A percentile compares a stretch with the other conserved stretches of the same genome.
Conservation (phyloP, 2,113 vertebrate species). For the Hemicordylus capensis region DNA sequence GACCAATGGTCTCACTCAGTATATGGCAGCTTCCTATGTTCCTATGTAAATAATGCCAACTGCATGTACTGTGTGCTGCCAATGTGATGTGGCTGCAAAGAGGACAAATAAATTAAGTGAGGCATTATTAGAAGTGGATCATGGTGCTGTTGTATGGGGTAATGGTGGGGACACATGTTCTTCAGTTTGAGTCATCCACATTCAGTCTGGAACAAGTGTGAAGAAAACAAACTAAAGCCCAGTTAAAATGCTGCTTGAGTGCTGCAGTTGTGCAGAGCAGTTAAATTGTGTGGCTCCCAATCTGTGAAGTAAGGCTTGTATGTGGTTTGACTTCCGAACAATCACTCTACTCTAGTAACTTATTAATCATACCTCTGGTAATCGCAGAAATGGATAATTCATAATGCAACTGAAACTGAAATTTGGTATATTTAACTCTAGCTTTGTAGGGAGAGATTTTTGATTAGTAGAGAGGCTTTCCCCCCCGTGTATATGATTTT, state of each 20-base stretch:
- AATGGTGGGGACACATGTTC: neutral
- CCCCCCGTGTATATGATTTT: too few species aligned
- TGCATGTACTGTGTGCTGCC: neutral
- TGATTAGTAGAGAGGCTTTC: too few species aligned
- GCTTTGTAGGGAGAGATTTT: neutral
- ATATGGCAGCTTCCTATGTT: neutral
- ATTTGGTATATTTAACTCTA: neutral
- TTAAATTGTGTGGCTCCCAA: neutral
- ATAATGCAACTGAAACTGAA: neutral
- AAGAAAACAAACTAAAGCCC: neutral
- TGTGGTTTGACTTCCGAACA: neutral
- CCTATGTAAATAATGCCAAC: too few species aligned
- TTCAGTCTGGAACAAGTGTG: neutral
- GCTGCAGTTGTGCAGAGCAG: neutral
- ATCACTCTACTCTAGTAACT: neutral
- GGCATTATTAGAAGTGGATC: neutral
- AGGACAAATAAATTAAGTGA: neutral
- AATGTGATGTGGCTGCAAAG: neutral
- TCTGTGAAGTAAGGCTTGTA: neutral
- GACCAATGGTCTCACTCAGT: too few species aligned
- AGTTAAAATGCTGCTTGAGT: neutral
- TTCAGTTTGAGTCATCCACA: neutral
- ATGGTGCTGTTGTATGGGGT: too few species aligned
- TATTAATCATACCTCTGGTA: neutral
- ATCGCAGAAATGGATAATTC: neutral